Percentiles rank a stretch among this genome's conserved stretches.
phyloP scores from a whole-genome alignment of 2,888 invertebrate genomes.

The Phalera bucephala region DNA sequence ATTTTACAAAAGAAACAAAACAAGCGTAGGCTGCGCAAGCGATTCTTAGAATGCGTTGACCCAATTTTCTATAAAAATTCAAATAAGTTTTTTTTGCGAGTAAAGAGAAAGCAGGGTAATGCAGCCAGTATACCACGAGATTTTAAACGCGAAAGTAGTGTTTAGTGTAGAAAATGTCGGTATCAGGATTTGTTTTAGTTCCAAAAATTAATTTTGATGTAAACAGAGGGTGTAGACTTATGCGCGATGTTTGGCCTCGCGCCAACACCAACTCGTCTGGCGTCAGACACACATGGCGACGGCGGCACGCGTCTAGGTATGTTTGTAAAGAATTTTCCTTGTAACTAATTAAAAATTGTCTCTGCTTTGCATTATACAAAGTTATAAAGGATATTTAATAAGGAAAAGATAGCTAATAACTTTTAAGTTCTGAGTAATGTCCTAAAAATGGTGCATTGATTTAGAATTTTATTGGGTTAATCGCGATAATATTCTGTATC shows the following conservation, averaged over 20 bases:
- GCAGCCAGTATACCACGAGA: conserved; percentile 57
- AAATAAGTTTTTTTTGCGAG: conserved; percentile 75
- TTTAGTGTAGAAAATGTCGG: conserved; percentile 42
- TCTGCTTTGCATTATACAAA: conserved; percentile 24
- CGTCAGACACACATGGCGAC: conserved; percentile 58
- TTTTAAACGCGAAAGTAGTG: conserved; percentile 69
- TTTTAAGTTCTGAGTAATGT: too few relatives aligned
- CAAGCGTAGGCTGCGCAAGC: conserved; percentile 37
- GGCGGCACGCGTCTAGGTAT: conserved; percentile 42
- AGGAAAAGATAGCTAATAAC: conserved; percentile 8
- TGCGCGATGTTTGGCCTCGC: conserved; percentile 39
- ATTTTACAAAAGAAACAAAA: conserved; percentile 29
- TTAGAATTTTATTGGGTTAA: too few relatives aligned
- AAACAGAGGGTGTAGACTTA: conserved; percentile 39
- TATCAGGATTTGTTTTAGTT: conserved; percentile 41
- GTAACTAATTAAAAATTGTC: conserved; percentile 31
- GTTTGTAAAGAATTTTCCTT: conserved; percentile 31
- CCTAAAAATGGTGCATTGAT: too few relatives aligned
- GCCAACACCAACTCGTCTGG: conserved; percentile 43
- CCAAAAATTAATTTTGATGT: conserved; percentile 40
- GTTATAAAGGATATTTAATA: conserved; percentile 25
- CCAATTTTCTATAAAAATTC: conserved; percentile 76
- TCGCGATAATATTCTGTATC: not conserved
- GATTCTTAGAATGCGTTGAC: conserved; percentile 65
- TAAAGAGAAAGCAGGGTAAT: conserved; percentile 67